Percentiles rank a stretch among this genome's conserved stretches.
phyloP scores from a whole-genome alignment of 2,797 vertebrate genomes.

The Anniella stebbinsi region DNA sequence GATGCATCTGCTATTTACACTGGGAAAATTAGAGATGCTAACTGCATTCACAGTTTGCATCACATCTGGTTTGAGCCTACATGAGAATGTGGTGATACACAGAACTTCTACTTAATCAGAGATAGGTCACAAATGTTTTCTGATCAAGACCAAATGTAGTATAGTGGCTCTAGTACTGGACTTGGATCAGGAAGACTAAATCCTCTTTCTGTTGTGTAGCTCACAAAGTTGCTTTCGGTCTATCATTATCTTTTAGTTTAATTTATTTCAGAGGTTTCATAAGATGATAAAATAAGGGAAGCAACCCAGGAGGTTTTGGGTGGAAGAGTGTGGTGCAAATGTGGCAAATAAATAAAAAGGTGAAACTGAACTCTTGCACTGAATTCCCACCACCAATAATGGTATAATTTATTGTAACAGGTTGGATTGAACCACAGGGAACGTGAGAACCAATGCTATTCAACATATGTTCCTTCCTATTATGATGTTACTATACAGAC shows the following conservation, averaged over 20 bases:
- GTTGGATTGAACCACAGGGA: conserved; percentile 63
- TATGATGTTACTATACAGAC: conserved; percentile 55
- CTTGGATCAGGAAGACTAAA: background rate
- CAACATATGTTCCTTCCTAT: conserved; percentile 66
- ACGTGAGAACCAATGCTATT: conserved; percentile 61
- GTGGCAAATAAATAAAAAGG: conserved; percentile 23
- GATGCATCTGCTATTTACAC: background rate
- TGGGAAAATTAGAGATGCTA: background rate
- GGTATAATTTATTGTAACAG: conserved; percentile 66
- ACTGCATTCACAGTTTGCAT: background rate
- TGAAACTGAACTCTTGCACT: conserved; percentile 67
- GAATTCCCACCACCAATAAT: conserved; percentile 67
- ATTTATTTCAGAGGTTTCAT: background rate
- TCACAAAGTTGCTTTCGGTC: background rate
- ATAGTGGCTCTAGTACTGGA: background rate
- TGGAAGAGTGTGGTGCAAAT: background rate
- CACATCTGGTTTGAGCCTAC: background rate
- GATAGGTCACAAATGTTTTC: conserved; percentile 69
- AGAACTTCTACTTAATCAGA: conserved; percentile 66
- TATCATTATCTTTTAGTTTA: background rate
- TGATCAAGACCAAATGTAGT: conserved; percentile 24
- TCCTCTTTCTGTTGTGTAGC: background rate
- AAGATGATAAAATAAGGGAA: background rate
- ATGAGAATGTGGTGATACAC: conserved; percentile 61
- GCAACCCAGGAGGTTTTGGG: background rate